A percentile compares a stretch with the other conserved stretches of the same genome.
These are phyloP conservation scores for Platysternon megacephalum DNA, from an alignment of 2,113 vertebrate species.

Conservation along the genomic window DNA sequence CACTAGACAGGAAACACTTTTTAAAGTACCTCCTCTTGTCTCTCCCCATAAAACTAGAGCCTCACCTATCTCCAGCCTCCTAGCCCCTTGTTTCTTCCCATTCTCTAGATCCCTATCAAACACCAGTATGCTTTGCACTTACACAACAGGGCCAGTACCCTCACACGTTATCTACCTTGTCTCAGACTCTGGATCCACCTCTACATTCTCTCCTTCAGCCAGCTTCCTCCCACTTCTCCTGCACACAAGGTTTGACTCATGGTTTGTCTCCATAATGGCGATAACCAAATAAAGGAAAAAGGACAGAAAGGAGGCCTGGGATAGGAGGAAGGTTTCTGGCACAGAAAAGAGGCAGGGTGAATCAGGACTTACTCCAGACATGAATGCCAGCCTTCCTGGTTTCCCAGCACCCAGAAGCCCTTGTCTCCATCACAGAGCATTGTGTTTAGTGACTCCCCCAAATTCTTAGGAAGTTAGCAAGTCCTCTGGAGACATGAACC, in stretches of 20 bases:
- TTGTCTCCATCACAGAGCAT: neutral
- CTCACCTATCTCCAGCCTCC: neutral
- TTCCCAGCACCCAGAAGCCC: neutral
- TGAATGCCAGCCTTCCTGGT: neutral
- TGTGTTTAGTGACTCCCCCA: neutral
- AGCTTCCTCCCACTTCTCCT: neutral
- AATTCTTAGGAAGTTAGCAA: neutral
- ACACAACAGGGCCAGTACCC: neutral
- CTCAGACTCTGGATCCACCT: neutral
- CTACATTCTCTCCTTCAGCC: neutral
- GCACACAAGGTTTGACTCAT: neutral
- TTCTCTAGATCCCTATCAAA: neutral
- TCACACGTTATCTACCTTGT: neutral
- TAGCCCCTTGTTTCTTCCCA: neutral
- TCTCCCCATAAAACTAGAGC: fast-evolving
- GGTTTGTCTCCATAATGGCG: neutral
- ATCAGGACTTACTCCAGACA: neutral
- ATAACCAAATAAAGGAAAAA: neutral
- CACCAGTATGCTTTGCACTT: fast-evolving
- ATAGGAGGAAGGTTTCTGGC: neutral
- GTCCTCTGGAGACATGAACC: neutral
- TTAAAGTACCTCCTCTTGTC: neutral
- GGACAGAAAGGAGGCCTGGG: neutral
- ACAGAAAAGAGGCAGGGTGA: neutral
- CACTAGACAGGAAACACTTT: neutral